Evolutionary conservation across 2,113 vertebrate species (phyloP).

Genomic region (Phrynosoma blainvillii): DNA sequence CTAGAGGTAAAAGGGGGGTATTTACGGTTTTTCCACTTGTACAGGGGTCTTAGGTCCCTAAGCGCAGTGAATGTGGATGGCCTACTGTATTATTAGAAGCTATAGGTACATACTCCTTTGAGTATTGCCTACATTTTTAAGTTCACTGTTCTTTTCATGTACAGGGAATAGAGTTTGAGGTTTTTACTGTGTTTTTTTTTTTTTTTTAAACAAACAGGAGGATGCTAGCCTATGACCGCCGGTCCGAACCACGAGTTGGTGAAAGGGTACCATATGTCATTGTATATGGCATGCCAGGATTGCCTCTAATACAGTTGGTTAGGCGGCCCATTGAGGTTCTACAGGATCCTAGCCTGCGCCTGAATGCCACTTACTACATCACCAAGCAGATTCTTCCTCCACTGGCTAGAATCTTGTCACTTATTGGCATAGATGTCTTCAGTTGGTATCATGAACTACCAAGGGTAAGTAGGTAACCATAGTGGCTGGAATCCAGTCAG

Average conservation of each 20-base stretch:
- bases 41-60: too few species aligned
- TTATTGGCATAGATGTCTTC: conserved; percentile 95
- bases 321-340: conserved; percentile 89
- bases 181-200: background rate
- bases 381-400: conserved; percentile 97
- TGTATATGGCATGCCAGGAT: conserved; percentile 88
- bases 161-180: conserved; percentile 10
- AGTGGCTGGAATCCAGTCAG: too few species aligned
- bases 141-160: fast-evolving
- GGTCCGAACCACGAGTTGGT: conserved; percentile 91
- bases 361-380: conserved; percentile 94
- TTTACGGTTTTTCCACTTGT: too few species aligned
- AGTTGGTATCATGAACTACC: conserved; percentile 96
- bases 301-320: conserved; percentile 97
- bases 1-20: too few species aligned
- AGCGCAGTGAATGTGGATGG: too few species aligned
- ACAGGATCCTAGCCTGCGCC: conserved; percentile 87
- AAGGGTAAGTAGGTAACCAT: conserved; percentile 78
- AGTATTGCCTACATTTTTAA: background rate
- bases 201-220: conserved; percentile 78
- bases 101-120: conserved; percentile 27
- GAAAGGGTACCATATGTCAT: conserved; percentile 96
- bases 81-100: background rate
- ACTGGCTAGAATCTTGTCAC: conserved; percentile 89
- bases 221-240: conserved; percentile 90